These are phyloP conservation scores for Sorex maritimensis DNA, from an alignment of 2,797 vertebrate species.

Conservation along the genomic window DNA sequence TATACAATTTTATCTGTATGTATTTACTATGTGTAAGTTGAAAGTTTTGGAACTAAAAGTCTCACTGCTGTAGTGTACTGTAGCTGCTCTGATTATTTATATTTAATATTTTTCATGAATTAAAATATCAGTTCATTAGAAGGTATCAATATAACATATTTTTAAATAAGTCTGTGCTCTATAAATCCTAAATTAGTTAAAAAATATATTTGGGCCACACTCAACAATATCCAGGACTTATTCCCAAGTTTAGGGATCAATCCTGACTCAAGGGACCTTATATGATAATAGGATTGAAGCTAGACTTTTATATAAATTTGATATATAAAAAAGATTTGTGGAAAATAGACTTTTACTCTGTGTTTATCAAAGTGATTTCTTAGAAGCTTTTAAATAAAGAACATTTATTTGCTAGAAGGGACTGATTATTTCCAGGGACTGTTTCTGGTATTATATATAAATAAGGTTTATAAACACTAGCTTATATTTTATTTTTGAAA, in stretches of 20 bases:
- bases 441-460: constrained; percentile 30
- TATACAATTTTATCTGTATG: constrained; percentile 1
- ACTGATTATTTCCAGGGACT: not conserved
- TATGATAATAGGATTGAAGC: no score
- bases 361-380: constrained; percentile 29
- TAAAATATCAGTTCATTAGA: not conserved
- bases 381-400: constrained; percentile 19
- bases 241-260: no score
- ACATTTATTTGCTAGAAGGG: not conserved
- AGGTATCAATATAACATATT: not conserved
- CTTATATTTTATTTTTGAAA: constrained; percentile 20
- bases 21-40: constrained; percentile 43
- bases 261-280: no score
- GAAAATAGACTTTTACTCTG: not conserved
- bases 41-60: not conserved
- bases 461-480: not conserved
- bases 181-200: not conserved
- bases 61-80: not conserved
- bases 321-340: not conserved
- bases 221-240: no score
- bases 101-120: constrained; percentile 54
- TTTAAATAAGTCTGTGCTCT: constrained; percentile 34
- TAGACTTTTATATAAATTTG: not conserved
- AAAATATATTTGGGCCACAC: no score
- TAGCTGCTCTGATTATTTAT: constrained; percentile 53